These are phyloP conservation scores for Phymatocera aterrima DNA, from an alignment of 2,888 invertebrate genomes.

Conservation along the genomic window DNA sequence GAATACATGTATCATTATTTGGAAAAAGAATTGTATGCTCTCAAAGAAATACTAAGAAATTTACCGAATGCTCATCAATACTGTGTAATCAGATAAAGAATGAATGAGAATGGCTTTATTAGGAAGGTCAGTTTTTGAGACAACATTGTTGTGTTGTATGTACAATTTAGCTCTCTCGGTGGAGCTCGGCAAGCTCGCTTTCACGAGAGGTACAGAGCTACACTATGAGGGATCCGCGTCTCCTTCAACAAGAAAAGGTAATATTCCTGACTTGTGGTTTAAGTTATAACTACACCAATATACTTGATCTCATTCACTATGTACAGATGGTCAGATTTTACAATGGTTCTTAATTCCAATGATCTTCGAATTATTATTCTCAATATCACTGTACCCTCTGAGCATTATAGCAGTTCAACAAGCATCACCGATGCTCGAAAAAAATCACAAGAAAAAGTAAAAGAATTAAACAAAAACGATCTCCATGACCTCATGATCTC, in stretches of 20 bases:
- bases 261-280: constrained; percentile 55
- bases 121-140: constrained; percentile 66
- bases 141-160: constrained; percentile 75
- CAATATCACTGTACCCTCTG: not conserved
- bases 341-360: constrained; percentile 16
- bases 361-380: constrained; percentile 11
- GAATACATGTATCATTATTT: not conserved
- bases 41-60: not conserved
- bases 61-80: not conserved
- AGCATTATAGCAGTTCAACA: not conserved
- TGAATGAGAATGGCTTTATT: constrained; percentile 47
- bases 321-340: not conserved
- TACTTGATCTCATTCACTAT: constrained; percentile 1
- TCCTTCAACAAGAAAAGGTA: constrained; percentile 73
- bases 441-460: not conserved
- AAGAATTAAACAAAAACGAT: not conserved
- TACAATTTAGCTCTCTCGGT: constrained; percentile 79
- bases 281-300: constrained; percentile 47
- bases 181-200: constrained; percentile 80
- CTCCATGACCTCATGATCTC: not conserved
- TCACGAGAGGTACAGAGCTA: constrained; percentile 80
- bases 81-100: constrained; percentile 18
- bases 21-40: not conserved
- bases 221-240: constrained; percentile 76
- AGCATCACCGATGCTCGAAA: not conserved